Base-by-base conservation (phyloP, 2,797 vertebrate genomes). In the Falco cherrug region DNA sequence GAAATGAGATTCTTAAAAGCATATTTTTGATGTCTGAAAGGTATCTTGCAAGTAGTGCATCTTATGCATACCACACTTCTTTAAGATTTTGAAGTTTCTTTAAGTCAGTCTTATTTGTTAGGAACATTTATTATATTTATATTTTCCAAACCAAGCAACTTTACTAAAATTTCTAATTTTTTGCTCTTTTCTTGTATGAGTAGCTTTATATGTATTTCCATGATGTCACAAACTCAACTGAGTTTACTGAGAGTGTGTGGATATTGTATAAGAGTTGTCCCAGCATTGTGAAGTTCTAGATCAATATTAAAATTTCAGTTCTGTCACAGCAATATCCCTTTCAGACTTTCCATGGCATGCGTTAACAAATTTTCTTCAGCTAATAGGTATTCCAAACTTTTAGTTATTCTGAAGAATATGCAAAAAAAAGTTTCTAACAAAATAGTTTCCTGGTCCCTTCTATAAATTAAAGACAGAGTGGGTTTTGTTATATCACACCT, bases 21-120 rank as follows among this genome's bases (percentile, higher is more conserved):
- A 11, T 71, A 10, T 54, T 29, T 78, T 43, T 47, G 2, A 31
- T 0, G 0, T n/a, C n/a, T 2, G 1, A 7, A 83, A n/a, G 39
- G 53, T 83, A 19, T 53, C 37, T 61, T 73, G 47, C 8, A 73
- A 43, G 13, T 29, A 45, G 6, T 37, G 1, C 4, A 15, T 47
- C 9, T 53, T 60, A 16, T 15, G 9, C 16, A 63, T 16, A 41
- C 5, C 17, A 35, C 2, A 64, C 1, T 26, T 47, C 26, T 61
- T 68, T 12, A 68, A 65, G 39, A 45, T 67, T 74, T 68, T 70
- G 2, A 37, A 53, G 84, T 71, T 89, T 79, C 33, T 28, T 11
- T 35, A 7, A 35, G 7, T 33, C 39, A 61, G 22, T 65, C 15
- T 25, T 81, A 20, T 31, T 70, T 63, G 9, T 57, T 81, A 83